Evolutionary conservation across 2,888 invertebrate species (phyloP).

Genomic region (Phyllotreta striolata): DNA sequence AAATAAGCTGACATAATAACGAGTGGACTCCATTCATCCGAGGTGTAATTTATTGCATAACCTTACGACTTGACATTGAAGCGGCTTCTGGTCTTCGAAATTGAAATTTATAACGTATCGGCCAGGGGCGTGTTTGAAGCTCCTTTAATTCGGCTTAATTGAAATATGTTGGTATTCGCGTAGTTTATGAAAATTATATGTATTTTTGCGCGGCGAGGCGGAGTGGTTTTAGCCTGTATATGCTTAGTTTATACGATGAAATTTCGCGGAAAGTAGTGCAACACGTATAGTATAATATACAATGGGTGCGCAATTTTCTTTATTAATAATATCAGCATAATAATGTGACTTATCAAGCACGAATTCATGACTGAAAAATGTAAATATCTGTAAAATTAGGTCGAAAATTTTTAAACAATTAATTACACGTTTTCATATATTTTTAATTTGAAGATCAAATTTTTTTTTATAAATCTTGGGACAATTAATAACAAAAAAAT

Average conservation of each 20-base stretch:
- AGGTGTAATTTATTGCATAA: conserved; percentile 32
- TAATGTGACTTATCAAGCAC: conserved; percentile 7
- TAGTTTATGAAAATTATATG: too few species aligned
- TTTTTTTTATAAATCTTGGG: background rate
- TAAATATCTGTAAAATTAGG: conserved; percentile 11
- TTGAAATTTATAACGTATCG: conserved; percentile 31
- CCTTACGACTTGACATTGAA: conserved; percentile 33
- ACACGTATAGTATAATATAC: conserved; percentile 1
- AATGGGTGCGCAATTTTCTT: conserved; percentile 1
- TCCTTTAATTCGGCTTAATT: too few species aligned
- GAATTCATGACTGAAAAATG: conserved; percentile 15
- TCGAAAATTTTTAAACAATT: conserved; percentile 8
- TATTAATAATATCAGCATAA: background rate
- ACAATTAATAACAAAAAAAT: too few species aligned
- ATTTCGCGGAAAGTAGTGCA: background rate
- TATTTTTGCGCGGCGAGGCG: too few species aligned
- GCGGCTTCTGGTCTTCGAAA: conserved; percentile 32
- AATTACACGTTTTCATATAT: background rate
- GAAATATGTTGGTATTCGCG: too few species aligned
- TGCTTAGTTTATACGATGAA: background rate
- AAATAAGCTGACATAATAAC: conserved; percentile 34
- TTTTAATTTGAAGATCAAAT: background rate
- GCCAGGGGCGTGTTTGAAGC: conserved; percentile 18
- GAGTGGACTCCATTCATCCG: conserved; percentile 31
- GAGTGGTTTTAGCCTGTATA: too few species aligned